Evolutionary conservation across 53 echinoderm and acorn worm species (phyloP).

Genomic region (Hippasteria phrygiana): DNA sequence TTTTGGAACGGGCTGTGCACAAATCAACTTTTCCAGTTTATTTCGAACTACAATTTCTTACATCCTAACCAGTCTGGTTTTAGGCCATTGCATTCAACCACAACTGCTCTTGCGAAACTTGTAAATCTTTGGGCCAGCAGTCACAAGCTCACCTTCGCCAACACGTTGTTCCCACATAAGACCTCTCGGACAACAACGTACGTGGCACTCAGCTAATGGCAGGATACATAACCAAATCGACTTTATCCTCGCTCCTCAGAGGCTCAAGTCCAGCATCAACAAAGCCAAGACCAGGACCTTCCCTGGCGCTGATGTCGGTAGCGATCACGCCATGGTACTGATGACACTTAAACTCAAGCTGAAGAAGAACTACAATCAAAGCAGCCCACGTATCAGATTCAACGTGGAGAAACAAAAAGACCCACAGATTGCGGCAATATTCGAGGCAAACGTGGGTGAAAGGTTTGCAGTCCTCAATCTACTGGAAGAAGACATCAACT

Average conservation of each 20-base stretch:
- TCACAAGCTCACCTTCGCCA: constrained; percentile 4
- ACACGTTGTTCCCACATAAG: constrained; percentile 2
- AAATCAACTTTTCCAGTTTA: no score
- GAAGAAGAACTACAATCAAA: constrained; percentile 30
- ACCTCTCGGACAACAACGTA: not conserved
- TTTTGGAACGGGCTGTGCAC: no score
- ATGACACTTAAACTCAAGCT: constrained; percentile 48
- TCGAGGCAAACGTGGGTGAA: constrained; percentile 36
- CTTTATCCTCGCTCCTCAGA: constrained; percentile 55
- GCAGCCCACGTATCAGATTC: constrained; percentile 35
- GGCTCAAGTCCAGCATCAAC: constrained; percentile 57
- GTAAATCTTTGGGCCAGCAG: no score
- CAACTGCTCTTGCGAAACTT: no score
- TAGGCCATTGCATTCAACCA: no score
- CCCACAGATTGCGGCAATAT: constrained; percentile 15
- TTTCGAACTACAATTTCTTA: no score
- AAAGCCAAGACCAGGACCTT: constrained; percentile 10
- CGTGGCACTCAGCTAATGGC: constrained; percentile 60
- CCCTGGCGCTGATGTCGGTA: no score
- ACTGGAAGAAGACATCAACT: constrained; percentile 1
- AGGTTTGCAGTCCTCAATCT: constrained; percentile 29
- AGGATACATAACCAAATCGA: constrained; percentile 61
- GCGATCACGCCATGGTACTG: constrained; percentile 1
- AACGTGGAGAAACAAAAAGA: constrained; percentile 56
- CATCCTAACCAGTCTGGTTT: no score